A percentile compares a stretch with the other conserved stretches of the same genome.
Evolutionary conservation across 1,140 invertebrate species (phyloP).

Genomic region (Hylaeus volcanicus): DNA sequence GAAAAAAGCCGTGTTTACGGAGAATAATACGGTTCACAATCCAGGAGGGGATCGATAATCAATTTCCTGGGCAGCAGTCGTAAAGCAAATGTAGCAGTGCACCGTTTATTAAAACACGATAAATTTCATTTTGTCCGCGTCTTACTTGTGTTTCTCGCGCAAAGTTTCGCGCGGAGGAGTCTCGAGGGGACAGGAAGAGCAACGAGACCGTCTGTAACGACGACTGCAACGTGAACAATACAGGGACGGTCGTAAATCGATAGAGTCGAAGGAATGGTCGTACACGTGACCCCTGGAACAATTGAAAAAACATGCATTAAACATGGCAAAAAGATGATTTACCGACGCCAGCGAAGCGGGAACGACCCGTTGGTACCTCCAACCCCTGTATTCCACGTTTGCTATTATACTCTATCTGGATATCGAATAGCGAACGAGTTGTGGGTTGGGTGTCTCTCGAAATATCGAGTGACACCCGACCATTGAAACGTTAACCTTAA

Average conservation of each 20-base stretch:
- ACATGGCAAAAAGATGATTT: constrained; percentile 58
- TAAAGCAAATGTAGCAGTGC: neutral
- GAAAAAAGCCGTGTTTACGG: neutral
- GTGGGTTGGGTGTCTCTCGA: neutral
- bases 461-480: neutral
- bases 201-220: constrained; percentile 26
- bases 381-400: neutral
- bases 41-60: neutral
- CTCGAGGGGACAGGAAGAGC: neutral
- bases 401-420: constrained; percentile 1
- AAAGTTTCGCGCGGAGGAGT: neutral
- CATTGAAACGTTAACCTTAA: constrained; percentile 7
- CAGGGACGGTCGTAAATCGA: constrained; percentile 39
- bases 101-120: neutral
- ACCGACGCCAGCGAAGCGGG: constrained; percentile 11
- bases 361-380: no score
- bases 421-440: neutral
- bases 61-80: constrained; percentile 2
- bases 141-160: neutral
- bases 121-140: neutral
- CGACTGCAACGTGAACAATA: constrained; percentile 26
- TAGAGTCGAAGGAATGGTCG: constrained; percentile 26
- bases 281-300: constrained; percentile 47
- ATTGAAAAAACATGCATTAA: constrained; percentile 68
- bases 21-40: neutral